Conservation (phyloP, 1,140 invertebrate genomes). For the Achatina immaculata region DNA sequence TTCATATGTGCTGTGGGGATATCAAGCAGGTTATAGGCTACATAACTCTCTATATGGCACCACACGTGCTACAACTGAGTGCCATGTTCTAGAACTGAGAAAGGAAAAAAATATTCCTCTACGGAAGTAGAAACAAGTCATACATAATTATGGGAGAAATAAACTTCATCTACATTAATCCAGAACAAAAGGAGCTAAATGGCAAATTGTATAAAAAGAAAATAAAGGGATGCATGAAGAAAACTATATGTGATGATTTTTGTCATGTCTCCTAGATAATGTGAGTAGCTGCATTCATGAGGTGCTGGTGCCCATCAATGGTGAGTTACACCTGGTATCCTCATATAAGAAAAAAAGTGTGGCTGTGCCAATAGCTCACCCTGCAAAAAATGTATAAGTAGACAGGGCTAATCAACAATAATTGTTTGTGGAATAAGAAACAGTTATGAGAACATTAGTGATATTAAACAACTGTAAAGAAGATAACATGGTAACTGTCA, state of each 20-base stretch:
- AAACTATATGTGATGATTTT: no score
- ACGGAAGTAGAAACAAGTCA: not conserved
- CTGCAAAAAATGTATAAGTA: slow-evolving; percentile 37
- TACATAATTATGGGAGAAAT: not conserved
- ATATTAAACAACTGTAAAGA: no score
- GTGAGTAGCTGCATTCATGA: slow-evolving; percentile 29
- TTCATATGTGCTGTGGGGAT: no score
- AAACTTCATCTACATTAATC: not conserved
- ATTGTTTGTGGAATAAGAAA: not conserved
- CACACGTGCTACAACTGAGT: no score
- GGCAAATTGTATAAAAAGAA: not conserved
- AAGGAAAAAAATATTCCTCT: not conserved
- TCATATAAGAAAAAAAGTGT: slow-evolving; percentile 30
- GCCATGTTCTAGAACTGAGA: not conserved
- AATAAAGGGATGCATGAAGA: not conserved
- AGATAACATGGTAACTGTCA: no score
- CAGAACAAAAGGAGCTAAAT: not conserved
- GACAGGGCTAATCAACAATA: not conserved
- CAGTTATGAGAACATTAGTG: no score
- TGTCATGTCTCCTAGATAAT: not conserved
- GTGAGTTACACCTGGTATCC: slow-evolving; percentile 36
- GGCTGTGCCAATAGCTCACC: slow-evolving; percentile 23
- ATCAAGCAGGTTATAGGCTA: no score
- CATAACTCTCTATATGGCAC: no score
- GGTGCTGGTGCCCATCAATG: not conserved